Evolutionary conservation across 2,888 invertebrate genomes (phyloP).

Genomic region (Muscina levida): DNA sequence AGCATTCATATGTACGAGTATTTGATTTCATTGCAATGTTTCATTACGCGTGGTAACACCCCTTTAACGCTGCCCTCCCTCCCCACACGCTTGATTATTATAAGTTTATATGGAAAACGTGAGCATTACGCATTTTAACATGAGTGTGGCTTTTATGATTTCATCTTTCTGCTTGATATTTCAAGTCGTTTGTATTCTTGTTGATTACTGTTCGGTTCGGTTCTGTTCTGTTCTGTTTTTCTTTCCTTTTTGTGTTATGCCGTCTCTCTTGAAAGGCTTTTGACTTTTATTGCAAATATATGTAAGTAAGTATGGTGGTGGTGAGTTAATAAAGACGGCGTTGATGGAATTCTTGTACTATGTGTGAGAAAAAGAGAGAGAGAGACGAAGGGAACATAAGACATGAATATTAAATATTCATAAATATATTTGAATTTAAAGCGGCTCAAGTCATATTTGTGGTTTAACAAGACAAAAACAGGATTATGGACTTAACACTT

Average conservation of each 20-base stretch:
- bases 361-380: not conserved
- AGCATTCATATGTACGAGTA: not conserved
- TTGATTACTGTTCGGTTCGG: too few species aligned
- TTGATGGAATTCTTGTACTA: too few species aligned
- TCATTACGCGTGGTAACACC: constrained; percentile 8
- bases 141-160: constrained; percentile 37
- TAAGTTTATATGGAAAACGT: constrained; percentile 10
- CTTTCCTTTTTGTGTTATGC: not conserved
- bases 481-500: too few species aligned
- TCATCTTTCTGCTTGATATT: not conserved
- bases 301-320: too few species aligned
- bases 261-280: constrained; percentile 21
- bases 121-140: constrained; percentile 34
- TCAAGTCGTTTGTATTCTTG: too few species aligned
- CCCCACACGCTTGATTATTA: not conserved
- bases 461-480: too few species aligned
- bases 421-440: too few species aligned
- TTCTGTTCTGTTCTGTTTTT: not conserved
- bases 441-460: too few species aligned
- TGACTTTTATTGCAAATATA: constrained; percentile 33
- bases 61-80: not conserved
- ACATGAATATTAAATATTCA: too few species aligned
- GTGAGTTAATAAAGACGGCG: too few species aligned
- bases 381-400: too few species aligned
- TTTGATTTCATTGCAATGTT: constrained; percentile 18